Evolutionary conservation across 2,113 vertebrate genomes (phyloP).

Genomic region (Smithornis capensis): DNA sequence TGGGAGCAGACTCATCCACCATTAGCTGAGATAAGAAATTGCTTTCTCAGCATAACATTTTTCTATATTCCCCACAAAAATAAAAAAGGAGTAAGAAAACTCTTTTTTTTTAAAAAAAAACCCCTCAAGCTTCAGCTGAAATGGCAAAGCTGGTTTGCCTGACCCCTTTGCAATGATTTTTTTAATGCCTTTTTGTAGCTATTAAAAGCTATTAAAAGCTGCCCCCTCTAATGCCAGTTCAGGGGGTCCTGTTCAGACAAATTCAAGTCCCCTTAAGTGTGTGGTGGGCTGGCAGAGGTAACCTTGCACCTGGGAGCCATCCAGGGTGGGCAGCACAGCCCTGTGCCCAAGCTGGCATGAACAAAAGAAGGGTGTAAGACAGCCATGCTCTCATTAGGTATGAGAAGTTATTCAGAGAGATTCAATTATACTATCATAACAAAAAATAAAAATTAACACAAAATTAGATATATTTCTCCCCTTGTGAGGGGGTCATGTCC

Average conservation of each 20-base stretch:
- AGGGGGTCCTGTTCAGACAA: not conserved
- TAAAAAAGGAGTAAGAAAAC: not conserved
- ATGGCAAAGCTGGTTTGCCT: not conserved
- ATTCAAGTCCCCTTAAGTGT: not conserved
- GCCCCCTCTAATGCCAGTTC: too few species aligned
- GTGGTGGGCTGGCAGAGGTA: not conserved
- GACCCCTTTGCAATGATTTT: not conserved
- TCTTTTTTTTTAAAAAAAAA: not conserved
- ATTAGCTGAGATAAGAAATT: not conserved
- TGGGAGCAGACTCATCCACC: not conserved
- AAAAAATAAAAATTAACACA: not conserved
- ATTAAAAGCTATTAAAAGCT: too few species aligned
- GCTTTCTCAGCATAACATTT: not conserved
- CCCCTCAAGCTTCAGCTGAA: not conserved
- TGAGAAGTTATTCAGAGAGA: too few species aligned
- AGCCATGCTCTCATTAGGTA: not conserved
- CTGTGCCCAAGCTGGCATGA: not conserved
- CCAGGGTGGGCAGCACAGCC: not conserved
- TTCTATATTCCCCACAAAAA: not conserved
- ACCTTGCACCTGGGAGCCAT: not conserved
- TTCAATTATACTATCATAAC: not conserved
- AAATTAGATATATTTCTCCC: not conserved
- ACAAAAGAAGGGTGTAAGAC: not conserved
- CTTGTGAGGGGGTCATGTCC: not conserved
- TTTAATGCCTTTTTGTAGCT: not conserved